These are phyloP conservation scores for Perognathus longimembris DNA, from an alignment of 2,113 vertebrate species.

Conservation along the genomic window DNA sequence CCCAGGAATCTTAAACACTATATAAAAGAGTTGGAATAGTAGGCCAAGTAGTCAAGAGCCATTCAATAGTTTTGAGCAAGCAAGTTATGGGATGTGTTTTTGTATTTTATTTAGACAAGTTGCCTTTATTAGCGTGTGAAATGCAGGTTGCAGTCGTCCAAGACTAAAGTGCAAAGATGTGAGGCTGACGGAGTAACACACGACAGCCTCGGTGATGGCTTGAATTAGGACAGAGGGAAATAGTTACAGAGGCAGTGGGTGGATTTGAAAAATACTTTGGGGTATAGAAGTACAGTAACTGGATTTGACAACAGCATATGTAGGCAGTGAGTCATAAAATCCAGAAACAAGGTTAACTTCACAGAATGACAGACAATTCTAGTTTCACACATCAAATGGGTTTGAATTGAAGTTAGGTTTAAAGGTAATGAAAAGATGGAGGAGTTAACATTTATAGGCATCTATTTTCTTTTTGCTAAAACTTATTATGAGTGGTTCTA, in stretches of 20 bases:
- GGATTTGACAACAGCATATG: not conserved
- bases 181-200: not conserved
- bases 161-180: not conserved
- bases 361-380: not conserved
- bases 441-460: not conserved
- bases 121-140: not conserved
- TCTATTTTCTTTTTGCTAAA: not conserved
- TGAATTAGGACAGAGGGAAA: not conserved
- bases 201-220: not conserved
- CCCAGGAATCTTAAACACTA: not conserved
- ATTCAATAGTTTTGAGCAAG: not conserved
- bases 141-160: not conserved
- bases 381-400: not conserved
- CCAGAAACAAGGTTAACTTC: not conserved
- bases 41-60: not conserved
- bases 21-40: not conserved
- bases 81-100: not conserved
- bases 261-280: not conserved
- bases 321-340: not conserved
- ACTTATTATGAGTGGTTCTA: slow-evolving; percentile 35
- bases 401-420: not conserved
- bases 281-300: not conserved
- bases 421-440: not conserved
- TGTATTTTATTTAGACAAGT: not conserved
- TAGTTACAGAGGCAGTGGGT: not conserved